These are phyloP conservation scores for Hypothenemus hampei DNA, from an alignment of 1,140 invertebrate genomes.

Conservation along the genomic window DNA sequence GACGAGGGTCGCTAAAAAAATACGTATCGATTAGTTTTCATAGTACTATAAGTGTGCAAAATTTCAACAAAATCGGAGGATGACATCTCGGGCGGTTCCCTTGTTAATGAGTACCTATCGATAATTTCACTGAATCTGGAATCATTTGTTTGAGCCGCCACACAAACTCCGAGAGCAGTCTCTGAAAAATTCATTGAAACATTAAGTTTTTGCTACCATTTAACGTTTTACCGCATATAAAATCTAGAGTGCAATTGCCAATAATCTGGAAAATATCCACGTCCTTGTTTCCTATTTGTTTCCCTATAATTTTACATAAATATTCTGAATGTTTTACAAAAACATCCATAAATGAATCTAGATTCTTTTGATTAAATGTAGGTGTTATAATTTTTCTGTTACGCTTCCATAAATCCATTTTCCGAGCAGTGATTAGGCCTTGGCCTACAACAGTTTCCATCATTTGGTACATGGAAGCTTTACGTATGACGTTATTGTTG, in stretches of 20 bases:
- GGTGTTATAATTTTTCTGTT: constrained; percentile 67
- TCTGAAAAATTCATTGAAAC: constrained; percentile 49
- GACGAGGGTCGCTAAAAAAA: too few species aligned
- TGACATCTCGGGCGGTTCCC: constrained; percentile 37
- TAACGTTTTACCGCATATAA: constrained; percentile 59
- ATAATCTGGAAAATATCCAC: constrained; percentile 61
- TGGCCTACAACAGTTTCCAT: constrained; percentile 65
- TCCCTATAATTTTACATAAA: constrained; percentile 53
- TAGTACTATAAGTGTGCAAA: too few species aligned
- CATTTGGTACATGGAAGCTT: constrained; percentile 64
- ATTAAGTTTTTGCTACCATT: background rate
- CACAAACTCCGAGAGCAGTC: constrained; percentile 74
- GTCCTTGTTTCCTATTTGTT: constrained; percentile 41
- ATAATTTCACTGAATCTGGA: constrained; percentile 72
- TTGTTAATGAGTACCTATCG: too few species aligned
- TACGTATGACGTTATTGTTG: constrained; percentile 52
- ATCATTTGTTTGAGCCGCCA: constrained; percentile 62
- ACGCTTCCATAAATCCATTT: too few species aligned
- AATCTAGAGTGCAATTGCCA: constrained; percentile 65
- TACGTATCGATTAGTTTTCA: too few species aligned
- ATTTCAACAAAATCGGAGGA: too few species aligned
- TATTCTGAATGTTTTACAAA: constrained; percentile 62
- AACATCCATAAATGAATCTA: constrained; percentile 66
- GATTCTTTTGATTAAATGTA: constrained; percentile 70
- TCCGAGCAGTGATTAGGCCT: constrained; percentile 63